Conservation (phyloP, 2,113 vertebrate genomes). For the Phainopepla nitens region DNA sequence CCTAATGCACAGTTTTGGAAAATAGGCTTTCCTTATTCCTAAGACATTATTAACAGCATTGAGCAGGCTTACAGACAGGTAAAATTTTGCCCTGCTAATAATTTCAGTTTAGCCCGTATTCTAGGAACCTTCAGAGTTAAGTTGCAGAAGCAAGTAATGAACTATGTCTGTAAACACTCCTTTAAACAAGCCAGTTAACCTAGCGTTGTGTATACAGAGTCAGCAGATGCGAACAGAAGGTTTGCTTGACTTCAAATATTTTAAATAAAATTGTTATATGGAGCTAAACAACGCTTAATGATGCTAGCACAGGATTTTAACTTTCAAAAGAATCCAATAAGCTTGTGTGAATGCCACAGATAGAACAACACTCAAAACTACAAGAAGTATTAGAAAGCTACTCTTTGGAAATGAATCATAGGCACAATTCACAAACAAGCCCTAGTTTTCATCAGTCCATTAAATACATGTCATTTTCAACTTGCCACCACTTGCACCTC, state of each 20-base stretch:
- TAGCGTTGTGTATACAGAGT: background rate
- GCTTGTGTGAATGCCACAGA: background rate
- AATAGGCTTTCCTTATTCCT: background rate
- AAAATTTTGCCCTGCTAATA: background rate
- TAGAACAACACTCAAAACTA: background rate
- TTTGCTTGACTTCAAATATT: background rate
- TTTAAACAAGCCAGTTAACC: background rate
- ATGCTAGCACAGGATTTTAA: background rate
- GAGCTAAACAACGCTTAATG: background rate
- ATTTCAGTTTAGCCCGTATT: background rate
- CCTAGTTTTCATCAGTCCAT: background rate
- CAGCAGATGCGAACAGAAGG: background rate
- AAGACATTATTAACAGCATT: conserved; percentile 23
- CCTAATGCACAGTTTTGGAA: background rate
- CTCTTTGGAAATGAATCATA: background rate
- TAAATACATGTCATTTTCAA: conserved; percentile 43
- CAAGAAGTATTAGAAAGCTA: background rate
- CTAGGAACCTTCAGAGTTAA: background rate
- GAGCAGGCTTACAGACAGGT: background rate
- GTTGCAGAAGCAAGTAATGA: background rate
- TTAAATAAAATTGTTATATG: background rate
- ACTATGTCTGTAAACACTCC: background rate
- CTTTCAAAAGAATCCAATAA: background rate
- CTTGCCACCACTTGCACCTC: background rate
- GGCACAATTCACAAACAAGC: background rate